Percentiles rank a stretch among this genome's conserved stretches.
These are phyloP conservation scores for Acanthoscelides obtectus DNA, from an alignment of 2,888 invertebrate genomes.

Conservation along the genomic window DNA sequence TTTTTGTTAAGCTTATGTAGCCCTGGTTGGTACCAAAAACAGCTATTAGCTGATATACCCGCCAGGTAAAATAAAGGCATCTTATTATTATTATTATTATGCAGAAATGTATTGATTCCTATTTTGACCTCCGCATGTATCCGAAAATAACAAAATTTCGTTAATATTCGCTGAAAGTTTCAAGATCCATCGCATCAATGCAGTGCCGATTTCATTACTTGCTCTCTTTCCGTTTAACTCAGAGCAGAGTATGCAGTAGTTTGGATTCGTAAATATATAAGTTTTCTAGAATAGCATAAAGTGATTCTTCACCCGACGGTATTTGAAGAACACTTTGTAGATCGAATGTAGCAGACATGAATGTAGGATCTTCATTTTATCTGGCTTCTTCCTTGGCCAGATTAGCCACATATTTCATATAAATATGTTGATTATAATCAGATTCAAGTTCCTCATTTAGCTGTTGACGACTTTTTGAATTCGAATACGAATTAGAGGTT, in stretches of 20 bases:
- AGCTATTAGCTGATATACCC: too few relatives aligned
- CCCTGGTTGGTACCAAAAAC: too few relatives aligned
- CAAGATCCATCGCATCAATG: conserved; percentile 16
- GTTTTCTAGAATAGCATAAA: conserved; percentile 33
- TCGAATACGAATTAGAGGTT: too few relatives aligned
- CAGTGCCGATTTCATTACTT: conserved; percentile 33
- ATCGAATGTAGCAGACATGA: conserved; percentile 28
- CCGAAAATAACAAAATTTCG: conserved; percentile 7
- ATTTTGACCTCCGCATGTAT: conserved; percentile 27
- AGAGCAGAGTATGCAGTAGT: conserved; percentile 29
- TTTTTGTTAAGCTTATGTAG: too few relatives aligned
- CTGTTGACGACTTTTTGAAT: too few relatives aligned
- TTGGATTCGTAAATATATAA: conserved; percentile 35
- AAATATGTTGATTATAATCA: not conserved
- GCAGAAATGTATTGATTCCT: conserved; percentile 15
- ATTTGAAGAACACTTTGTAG: conserved; percentile 32
- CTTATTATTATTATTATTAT: too few relatives aligned
- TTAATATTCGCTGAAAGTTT: conserved; percentile 4
- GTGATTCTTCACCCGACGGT: conserved; percentile 26
- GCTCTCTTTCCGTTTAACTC: conserved; percentile 34
- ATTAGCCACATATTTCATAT: conserved; percentile 5
- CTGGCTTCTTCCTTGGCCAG: conserved; percentile 19
- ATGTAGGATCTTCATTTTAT: conserved; percentile 21
- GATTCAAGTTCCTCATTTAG: not conserved
- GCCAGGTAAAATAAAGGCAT: too few relatives aligned